Base-by-base conservation (phyloP, 2,888 invertebrate species). In the Xestia c-nigrum region DNA sequence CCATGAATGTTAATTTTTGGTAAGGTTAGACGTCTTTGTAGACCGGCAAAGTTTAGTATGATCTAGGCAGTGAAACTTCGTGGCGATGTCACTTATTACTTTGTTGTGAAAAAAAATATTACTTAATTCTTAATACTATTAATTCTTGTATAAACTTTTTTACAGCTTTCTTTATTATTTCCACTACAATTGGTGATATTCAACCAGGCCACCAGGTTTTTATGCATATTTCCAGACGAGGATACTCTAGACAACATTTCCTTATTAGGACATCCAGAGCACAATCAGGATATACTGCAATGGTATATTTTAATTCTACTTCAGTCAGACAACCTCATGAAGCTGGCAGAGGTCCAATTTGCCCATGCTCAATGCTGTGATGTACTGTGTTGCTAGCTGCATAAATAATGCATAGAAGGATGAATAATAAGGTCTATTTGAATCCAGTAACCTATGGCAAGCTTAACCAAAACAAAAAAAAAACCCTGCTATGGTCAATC, bases 331-430 rank as follows among this genome's bases (percentile, higher is more conserved):
- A 47, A 52, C 76, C 85, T 72, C n/a, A 38, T 57, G 38, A 19
- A 46, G 38, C 77, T 83, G 77, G 81, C 85, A 74, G 14, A 59
- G 65, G 40, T 72, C 85, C 85, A 85, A 79, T 63, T 52, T 19
- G 43, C 72, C 76, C 70, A 71, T 75, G 72, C 67, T 74, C 76
- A 70, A 71, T 75, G 72, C 67, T 72, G 38, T 67, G 69, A 46
- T 57, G 47, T 63, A 43, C 43, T 50, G 43, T 61, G 55, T 57
- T 71, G 55, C 31, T 61, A 64, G 63, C 16, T 6, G 50, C 63
- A 70, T 83, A 61, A 76, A 80, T 74, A 69, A 83, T 84, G 65
- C 55, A 72, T 74, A 31, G 5, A 16, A n/a, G 14, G n/a, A 57
- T 38, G 40, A 21, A 64, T 31, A 67, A 40, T 40, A 14, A 24